Percentiles rank a stretch among this genome's conserved stretches.
Evolutionary conservation across 1,140 invertebrate species (phyloP).

Genomic region (Trichonephila clavipes): DNA sequence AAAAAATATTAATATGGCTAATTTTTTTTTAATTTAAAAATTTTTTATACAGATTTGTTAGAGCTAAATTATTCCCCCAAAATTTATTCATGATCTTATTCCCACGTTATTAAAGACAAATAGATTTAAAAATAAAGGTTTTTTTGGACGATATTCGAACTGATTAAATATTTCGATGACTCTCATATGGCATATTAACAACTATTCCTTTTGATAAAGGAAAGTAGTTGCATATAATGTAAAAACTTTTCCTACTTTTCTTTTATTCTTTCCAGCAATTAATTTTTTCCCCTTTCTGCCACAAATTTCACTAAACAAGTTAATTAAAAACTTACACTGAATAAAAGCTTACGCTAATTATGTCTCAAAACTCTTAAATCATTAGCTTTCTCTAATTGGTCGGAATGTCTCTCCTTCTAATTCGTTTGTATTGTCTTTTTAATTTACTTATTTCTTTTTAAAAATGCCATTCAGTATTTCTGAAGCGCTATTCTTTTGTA

Average conservation of each 20-base stretch:
- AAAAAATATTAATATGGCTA: too few species aligned
- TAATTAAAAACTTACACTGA: conserved; percentile 11
- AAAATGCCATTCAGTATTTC: neutral
- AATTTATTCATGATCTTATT: too few species aligned
- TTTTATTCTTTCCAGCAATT: neutral
- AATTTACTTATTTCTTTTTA: neutral
- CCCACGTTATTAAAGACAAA: too few species aligned
- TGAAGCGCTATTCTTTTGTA: neutral
- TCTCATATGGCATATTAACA: neutral
- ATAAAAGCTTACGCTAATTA: conserved; percentile 16
- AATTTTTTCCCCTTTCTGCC: neutral
- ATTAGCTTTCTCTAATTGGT: conserved; percentile 5
- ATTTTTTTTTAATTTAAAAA: too few species aligned
- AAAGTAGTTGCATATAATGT: neutral
- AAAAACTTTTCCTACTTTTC: neutral
- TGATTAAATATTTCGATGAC: too few species aligned
- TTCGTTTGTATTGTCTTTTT: neutral
- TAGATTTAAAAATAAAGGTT: too few species aligned
- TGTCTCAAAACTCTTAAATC: conserved; percentile 8
- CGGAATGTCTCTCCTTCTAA: neutral
- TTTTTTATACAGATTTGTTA: too few species aligned
- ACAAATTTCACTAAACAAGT: conserved; percentile 15
- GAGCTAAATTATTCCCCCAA: too few species aligned
- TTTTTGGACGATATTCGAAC: too few species aligned
- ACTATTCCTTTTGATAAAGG: neutral